These are phyloP conservation scores for Ochropleura plecta DNA, from an alignment of 2,888 invertebrate species.

Conservation along the genomic window DNA sequence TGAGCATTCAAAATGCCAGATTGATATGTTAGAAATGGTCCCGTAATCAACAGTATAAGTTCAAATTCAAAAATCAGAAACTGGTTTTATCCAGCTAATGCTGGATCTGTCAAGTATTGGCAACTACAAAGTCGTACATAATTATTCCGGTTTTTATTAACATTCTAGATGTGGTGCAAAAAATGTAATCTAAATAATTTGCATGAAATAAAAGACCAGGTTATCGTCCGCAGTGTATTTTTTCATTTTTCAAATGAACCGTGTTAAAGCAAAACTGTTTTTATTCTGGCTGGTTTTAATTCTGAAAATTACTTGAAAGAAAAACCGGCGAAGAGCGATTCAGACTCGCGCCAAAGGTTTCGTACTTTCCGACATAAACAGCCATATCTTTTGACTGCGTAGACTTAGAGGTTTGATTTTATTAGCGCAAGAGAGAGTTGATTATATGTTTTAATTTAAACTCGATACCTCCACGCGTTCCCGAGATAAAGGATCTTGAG, in stretches of 20 bases:
- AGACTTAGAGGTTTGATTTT: too few species aligned
- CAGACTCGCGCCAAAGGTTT: too few species aligned
- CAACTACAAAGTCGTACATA: conserved; percentile 15
- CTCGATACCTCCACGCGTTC: too few species aligned
- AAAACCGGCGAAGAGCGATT: too few species aligned
- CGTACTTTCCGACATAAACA: too few species aligned
- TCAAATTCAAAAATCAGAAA: conserved; percentile 17
- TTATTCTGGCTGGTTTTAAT: neutral
- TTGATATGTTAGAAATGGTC: conserved; percentile 28
- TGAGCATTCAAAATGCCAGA: neutral
- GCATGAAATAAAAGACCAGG: conserved; percentile 27
- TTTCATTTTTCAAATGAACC: conserved; percentile 2
- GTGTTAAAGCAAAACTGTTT: neutral
- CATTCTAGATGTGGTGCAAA: conserved; percentile 27
- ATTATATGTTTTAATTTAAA: too few species aligned
- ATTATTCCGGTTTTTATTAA: conserved; percentile 18
- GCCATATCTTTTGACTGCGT: too few species aligned
- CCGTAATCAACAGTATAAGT: conserved; percentile 13
- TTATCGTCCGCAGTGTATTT: conserved; percentile 9
- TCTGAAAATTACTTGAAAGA: too few species aligned
- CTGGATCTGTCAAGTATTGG: conserved; percentile 12
- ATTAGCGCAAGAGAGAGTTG: too few species aligned
- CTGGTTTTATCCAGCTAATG: conserved; percentile 21
- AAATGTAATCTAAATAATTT: conserved; percentile 36
- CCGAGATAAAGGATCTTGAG: too few species aligned